These are phyloP conservation scores for Chironomus tentans DNA, from an alignment of 2,888 invertebrate species.

Conservation along the genomic window DNA sequence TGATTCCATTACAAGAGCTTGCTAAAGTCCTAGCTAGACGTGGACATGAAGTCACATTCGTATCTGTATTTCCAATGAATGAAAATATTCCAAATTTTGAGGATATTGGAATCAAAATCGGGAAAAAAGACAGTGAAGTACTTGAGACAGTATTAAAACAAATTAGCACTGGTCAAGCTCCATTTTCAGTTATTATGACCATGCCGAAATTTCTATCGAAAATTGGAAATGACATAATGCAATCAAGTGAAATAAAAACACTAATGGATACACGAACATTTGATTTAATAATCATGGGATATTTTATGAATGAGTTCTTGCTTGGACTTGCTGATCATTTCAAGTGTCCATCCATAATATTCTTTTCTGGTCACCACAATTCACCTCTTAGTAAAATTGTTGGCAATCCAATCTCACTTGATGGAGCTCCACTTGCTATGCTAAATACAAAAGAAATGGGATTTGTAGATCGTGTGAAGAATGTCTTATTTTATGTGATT, in stretches of 20 bases:
- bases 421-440: slow-evolving; percentile 25
- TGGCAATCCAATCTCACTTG: slow-evolving; percentile 1
- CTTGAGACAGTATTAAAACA: background rate
- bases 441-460: background rate
- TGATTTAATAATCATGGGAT: slow-evolving; percentile 36
- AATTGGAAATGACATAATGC: background rate
- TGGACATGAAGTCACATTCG: slow-evolving; percentile 37
- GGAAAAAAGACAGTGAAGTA: background rate
- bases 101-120: slow-evolving; percentile 1
- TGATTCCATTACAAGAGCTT: slow-evolving; percentile 38
- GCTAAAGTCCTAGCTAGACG: slow-evolving; percentile 33
- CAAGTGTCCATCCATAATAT: slow-evolving; percentile 34
- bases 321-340: slow-evolving; percentile 38
- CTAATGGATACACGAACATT: slow-evolving; percentile 31
- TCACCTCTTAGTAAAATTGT: slow-evolving; percentile 31
- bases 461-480: background rate
- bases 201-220: background rate
- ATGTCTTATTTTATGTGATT: background rate
- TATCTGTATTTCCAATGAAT: background rate
- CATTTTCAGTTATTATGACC: background rate
- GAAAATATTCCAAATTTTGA: slow-evolving; percentile 10
- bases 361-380: slow-evolving; percentile 33
- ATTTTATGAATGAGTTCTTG: slow-evolving; percentile 35
- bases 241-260: slow-evolving; percentile 1
- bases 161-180: background rate